These are phyloP conservation scores for Sebastes reedi DNA, from an alignment of 2,797 vertebrate genomes.

Conservation along the genomic window DNA sequence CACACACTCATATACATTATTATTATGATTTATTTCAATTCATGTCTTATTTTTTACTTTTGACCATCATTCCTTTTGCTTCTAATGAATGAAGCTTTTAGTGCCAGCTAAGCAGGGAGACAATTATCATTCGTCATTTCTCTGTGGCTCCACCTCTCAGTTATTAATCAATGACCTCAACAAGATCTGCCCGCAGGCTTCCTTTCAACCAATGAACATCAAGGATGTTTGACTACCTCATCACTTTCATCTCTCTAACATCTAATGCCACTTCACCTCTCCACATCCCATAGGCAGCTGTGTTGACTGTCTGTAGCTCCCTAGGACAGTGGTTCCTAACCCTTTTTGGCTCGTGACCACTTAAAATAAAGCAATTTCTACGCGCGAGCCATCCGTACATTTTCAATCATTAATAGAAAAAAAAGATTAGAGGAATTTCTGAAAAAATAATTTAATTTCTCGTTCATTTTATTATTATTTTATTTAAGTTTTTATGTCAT, in stretches of 20 bases:
- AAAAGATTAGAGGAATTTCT: not conserved
- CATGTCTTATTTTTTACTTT: conserved; percentile 54
- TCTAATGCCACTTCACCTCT: not conserved
- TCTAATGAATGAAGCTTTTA: not conserved
- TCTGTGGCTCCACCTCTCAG: not conserved
- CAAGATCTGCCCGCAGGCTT: not conserved
- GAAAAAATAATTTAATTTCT: too few species aligned
- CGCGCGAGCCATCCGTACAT: too few species aligned
- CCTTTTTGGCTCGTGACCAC: too few species aligned
- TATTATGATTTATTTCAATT: not conserved
- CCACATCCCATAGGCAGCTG: not conserved
- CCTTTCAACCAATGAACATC: not conserved
- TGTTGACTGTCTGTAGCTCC: too few species aligned
- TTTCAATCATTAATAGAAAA: not conserved
- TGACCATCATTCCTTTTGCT: not conserved
- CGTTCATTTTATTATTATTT: not conserved
- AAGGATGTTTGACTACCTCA: not conserved
- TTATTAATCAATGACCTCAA: not conserved
- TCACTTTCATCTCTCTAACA: not conserved
- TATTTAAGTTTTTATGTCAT: too few species aligned
- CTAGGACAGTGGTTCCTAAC: too few species aligned
- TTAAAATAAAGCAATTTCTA: too few species aligned
- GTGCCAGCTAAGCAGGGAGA: not conserved
- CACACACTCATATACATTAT: not conserved
- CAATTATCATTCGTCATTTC: not conserved